Evolutionary conservation across 2,113 vertebrate species (phyloP).

Genomic region (Nesoenas mayeri): DNA sequence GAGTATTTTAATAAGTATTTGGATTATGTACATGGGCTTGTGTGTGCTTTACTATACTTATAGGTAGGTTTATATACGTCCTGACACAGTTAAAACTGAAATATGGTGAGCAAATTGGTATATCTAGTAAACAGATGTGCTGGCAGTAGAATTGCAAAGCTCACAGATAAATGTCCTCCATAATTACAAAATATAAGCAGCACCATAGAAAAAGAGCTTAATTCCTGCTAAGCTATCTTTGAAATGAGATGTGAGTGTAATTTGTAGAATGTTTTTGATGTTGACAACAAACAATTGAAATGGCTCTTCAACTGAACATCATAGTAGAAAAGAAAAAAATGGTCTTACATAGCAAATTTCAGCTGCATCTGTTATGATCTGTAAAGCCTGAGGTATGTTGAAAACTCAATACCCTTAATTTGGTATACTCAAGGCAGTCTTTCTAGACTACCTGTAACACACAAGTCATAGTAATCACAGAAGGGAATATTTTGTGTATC

Average conservation of each 20-base stretch:
- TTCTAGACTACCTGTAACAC: not conserved
- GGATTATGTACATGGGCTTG: not conserved
- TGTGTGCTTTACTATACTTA: not conserved
- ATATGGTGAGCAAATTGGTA: not conserved
- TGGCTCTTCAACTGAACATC: not conserved
- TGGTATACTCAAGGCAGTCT: not conserved
- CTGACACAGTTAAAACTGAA: not conserved
- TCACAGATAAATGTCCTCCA: not conserved
- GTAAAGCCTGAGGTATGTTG: not conserved
- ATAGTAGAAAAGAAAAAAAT: not conserved
- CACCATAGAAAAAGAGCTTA: not conserved
- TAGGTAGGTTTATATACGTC: too few relatives aligned
- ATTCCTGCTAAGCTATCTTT: not conserved
- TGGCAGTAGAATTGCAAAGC: not conserved
- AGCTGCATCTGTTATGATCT: not conserved
- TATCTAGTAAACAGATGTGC: not conserved
- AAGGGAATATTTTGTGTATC: not conserved
- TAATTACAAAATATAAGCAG: not conserved
- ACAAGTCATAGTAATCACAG: not conserved
- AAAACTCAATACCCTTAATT: not conserved
- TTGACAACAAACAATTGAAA: not conserved
- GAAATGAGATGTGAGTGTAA: not conserved
- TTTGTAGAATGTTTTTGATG: not conserved
- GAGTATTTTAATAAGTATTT: not conserved
- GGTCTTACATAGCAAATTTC: not conserved